phyloP scores from a whole-genome alignment of 2,113 vertebrate species.

The Gasterosteus aculeatus region DNA sequence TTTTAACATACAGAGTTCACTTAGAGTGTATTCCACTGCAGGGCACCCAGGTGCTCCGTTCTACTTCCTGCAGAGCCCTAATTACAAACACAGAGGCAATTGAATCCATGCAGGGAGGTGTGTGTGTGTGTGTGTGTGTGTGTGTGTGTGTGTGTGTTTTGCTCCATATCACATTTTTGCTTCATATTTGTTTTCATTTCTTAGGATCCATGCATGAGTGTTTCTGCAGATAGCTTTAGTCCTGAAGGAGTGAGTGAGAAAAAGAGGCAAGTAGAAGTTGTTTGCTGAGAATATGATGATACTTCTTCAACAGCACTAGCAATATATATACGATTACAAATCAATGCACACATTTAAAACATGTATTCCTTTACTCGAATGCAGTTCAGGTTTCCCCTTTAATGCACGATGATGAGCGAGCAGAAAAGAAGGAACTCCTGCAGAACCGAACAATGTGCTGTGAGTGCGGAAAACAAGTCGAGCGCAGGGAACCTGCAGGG shows the following conservation, averaged over 20 bases:
- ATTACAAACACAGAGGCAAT: constrained; percentile 79
- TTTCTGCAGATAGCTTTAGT: constrained; percentile 7
- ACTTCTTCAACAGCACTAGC: constrained; percentile 13
- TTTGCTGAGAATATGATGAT: not conserved
- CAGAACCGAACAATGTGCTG: not conserved
- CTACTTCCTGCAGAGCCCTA: constrained; percentile 71
- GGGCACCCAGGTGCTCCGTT: constrained; percentile 75
- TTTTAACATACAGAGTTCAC: constrained; percentile 67
- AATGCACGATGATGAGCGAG: not conserved
- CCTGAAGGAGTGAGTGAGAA: not conserved
- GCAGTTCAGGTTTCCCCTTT: not conserved
- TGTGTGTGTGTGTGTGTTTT: constrained; percentile 13
- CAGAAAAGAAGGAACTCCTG: not conserved
- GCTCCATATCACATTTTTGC: not conserved
- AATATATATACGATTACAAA: constrained; percentile 2
- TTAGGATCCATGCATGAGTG: constrained; percentile 14
- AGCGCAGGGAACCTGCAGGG: not conserved
- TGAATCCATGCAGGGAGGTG: constrained; percentile 63
- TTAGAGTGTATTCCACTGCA: constrained; percentile 74
- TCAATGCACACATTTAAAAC: constrained; percentile 11
- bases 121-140: constrained; percentile 26
- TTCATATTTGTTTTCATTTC: constrained; percentile 21
- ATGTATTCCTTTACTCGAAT: not conserved
- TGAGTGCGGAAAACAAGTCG: not conserved
- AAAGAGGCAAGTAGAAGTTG: not conserved